These are phyloP conservation scores for Phaenicophaeus curvirostris DNA, from an alignment of 2,797 vertebrate species.

Conservation along the genomic window DNA sequence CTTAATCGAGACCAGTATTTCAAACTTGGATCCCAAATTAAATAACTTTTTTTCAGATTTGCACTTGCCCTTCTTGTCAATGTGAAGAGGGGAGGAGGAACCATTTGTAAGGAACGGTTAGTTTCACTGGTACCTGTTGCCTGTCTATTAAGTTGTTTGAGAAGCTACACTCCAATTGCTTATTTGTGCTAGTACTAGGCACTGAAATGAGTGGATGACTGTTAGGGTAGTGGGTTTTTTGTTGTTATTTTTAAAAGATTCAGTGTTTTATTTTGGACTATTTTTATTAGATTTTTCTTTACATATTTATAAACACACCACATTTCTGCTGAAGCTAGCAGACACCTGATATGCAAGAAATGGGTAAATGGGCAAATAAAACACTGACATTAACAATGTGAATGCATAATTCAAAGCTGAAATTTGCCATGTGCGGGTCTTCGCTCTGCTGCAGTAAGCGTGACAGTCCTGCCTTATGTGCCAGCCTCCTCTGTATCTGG, in stretches of 20 bases:
- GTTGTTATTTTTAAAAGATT: background rate
- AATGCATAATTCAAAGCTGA: accelerated
- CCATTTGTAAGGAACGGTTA: background rate
- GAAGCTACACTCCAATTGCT: background rate
- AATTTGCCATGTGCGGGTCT: too few species aligned
- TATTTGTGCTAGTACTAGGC: background rate
- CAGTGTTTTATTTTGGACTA: background rate
- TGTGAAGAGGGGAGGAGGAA: background rate
- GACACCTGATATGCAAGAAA: background rate
- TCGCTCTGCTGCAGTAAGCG: background rate
- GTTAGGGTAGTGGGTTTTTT: background rate
- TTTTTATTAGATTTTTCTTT: background rate
- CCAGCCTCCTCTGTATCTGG: background rate
- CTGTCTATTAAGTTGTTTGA: background rate
- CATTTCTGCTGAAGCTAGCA: background rate
- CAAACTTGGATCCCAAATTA: background rate
- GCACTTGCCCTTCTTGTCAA: background rate
- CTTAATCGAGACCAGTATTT: background rate
- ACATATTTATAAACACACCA: background rate
- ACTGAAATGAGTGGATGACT: background rate
- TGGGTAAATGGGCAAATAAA: background rate
- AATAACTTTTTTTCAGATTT: background rate
- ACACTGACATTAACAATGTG: accelerated
- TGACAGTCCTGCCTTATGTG: background rate
- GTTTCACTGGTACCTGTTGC: background rate